Evolutionary conservation across 1,140 invertebrate genomes (phyloP), one percentile per base, ranked within the genome.

Genomic region (Neotoxoptera formosana): DNA sequence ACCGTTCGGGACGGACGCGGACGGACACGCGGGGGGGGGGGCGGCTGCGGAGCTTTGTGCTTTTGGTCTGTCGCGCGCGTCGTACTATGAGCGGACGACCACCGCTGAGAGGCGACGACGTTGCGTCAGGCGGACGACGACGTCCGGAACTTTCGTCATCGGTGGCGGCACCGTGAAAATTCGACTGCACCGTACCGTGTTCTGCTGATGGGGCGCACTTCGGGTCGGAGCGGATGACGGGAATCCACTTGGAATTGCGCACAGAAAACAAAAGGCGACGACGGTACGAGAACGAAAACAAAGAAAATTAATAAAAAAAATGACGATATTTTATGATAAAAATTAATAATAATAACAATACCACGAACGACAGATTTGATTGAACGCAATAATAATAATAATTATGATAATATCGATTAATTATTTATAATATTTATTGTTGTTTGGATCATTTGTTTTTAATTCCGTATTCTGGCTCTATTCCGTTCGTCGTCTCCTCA

Each of bases 301-400:
- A 56, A 89, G 36, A 36, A n/a, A 20, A 88, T 36, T 87, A 48
- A 36, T 89, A 56, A 89, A 36, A n/a, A n/a, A n/a, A 89, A 89
- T 48, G n/a, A 53, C 1, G 51, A 34, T n/a, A n/a, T n/a, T n/a
- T n/a, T 48, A 30, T 36, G 30, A 53, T 23, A 56, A 20, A 30
- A 45, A 86, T 11, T 47, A 84, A 86, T 86, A 86, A 56, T 23
- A 56, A 89, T 17, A 88, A 48, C 30, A 34, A 76, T 76, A 76
- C 17, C 84, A 30, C 41, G 41, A 87, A n/a, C 87, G 86, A 45
- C 84, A 36, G 51, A 89, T 56, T 56, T 56, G 47, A 36, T 56
- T 25, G 20, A 86, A 47, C 30, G 86, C 14, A 23, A 56, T 36
- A n/a, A 76, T 30, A n/a, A 48, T 25, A 23, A 56, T 36, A n/a